Conservation (phyloP, 2,113 vertebrate species). For the Erpornis zantholeuca region DNA sequence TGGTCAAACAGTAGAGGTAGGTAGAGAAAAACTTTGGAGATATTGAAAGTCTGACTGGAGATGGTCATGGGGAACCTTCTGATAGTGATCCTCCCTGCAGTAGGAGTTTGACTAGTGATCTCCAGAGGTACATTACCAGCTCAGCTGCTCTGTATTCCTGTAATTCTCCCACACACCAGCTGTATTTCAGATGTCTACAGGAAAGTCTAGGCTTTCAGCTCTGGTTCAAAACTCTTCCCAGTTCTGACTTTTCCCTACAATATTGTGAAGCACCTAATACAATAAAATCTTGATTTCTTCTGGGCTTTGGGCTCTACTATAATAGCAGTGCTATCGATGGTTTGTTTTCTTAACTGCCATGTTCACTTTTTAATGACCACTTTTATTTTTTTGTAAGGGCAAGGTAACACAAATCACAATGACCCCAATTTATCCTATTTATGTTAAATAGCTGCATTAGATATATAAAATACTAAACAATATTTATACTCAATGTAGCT, state of each 20-base stretch:
- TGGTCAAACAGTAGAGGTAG: not conserved
- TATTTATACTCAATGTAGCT: not conserved
- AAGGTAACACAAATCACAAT: not conserved
- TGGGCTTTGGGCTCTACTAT: not conserved
- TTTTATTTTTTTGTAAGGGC: not conserved
- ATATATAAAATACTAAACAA: not conserved
- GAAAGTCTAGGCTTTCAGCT: not conserved
- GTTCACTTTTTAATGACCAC: not conserved
- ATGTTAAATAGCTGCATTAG: not conserved
- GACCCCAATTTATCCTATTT: not conserved
- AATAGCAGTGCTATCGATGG: not conserved
- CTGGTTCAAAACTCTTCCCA: not conserved
- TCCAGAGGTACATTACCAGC: not conserved
- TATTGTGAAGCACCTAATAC: not conserved
- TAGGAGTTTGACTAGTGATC: fast-evolving
- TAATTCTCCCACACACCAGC: not conserved
- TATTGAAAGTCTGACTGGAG: not conserved
- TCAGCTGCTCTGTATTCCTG: not conserved
- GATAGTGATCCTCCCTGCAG: not conserved
- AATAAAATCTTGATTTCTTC: not conserved
- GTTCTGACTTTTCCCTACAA: not conserved
- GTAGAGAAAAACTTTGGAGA: not conserved
- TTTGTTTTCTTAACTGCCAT: not conserved
- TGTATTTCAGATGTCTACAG: not conserved
- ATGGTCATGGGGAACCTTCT: not conserved